Evolutionary conservation across 2,797 vertebrate species (phyloP), one percentile per base, ranked within the genome.

Genomic region (Sebastes matsubarae): DNA sequence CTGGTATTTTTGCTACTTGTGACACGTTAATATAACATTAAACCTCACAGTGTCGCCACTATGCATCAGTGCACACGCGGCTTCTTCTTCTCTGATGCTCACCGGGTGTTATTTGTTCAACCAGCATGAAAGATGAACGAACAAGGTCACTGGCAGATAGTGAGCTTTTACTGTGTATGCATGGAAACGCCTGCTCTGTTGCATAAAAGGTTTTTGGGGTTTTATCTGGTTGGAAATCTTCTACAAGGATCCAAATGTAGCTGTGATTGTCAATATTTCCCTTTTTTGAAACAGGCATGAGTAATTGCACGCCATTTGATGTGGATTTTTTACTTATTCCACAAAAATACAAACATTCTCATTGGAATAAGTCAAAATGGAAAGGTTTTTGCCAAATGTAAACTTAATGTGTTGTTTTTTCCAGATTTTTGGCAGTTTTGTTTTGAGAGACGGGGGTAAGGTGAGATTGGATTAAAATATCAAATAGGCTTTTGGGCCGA

Each of bases 381-480:
- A 89, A 91, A 87, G 6, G 32, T 59, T 83, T 86, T 70, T 54
- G 81, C 78, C 79, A 86, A 82, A 91, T 68, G 73, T 82, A 79
- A 88, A 87, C 57, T 20, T 72, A 81, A 84, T 73, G 66, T 88
- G 89, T 82, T 88, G 70, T 85, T 90, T 92, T 89, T 93, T 36
- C 87, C 82, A 84, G 58, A 71, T 68, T 77, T 78, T 46, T 77
- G 67, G 59, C n/a, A 82, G 82, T 46, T 79, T 82, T 84, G 13
- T 86, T 79, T 73, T 77, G 38, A 65, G 46, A 85, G 66, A 76
- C 57, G 74, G 64, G 61, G 75, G 83, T 83, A 87, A 88, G 82
- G 89, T 92, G 81, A 84, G 88, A 89, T 79, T 68, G 84, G 90
- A 93, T 93, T 91, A 92, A 94, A 95, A 93, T 91, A 91, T 88